Conservation (phyloP, 2,113 vertebrate species). For the Anguilla japonica region DNA sequence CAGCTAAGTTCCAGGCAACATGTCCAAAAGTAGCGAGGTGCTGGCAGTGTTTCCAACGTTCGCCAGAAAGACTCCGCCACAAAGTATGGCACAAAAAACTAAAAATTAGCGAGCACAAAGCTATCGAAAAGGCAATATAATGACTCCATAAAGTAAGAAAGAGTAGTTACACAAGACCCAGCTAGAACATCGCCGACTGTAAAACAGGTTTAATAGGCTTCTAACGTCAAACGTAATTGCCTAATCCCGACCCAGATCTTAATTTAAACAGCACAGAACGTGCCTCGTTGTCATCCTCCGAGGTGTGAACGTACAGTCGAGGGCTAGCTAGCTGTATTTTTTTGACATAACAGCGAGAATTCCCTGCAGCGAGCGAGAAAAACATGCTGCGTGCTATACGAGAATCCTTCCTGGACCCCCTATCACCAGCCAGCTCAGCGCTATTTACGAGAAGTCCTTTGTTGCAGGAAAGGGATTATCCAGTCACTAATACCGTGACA, state of each 20-base stretch:
- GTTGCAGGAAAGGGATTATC: conserved; percentile 71
- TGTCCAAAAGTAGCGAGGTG: not conserved
- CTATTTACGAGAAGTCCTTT: conserved; percentile 70
- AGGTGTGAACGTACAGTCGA: conserved; percentile 1
- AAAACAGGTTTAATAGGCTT: conserved; percentile 57
- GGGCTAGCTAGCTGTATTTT: not conserved
- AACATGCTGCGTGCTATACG: conserved; percentile 35
- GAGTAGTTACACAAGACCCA: conserved; percentile 47
- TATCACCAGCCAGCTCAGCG: conserved; percentile 53
- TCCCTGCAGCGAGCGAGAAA: not conserved
- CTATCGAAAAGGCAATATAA: not conserved
- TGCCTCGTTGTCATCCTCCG: conserved; percentile 18
- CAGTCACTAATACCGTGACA: conserved; percentile 56
- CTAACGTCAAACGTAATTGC: conserved; percentile 51
- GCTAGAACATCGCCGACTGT: conserved; percentile 44
- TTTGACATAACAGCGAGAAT: conserved; percentile 11
- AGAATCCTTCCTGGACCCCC: conserved; percentile 40
- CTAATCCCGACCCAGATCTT: conserved; percentile 55
- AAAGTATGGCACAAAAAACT: not conserved
- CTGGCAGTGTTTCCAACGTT: not conserved
- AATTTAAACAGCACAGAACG: conserved; percentile 37
- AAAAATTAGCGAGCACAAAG: not conserved
- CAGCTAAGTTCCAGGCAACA: not conserved
- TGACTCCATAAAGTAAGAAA: conserved; percentile 48
- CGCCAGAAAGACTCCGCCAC: not conserved